Evolutionary conservation across 2,888 invertebrate species (phyloP), one percentile per base, ranked within the genome.

Genomic region (Acleris emargana): DNA sequence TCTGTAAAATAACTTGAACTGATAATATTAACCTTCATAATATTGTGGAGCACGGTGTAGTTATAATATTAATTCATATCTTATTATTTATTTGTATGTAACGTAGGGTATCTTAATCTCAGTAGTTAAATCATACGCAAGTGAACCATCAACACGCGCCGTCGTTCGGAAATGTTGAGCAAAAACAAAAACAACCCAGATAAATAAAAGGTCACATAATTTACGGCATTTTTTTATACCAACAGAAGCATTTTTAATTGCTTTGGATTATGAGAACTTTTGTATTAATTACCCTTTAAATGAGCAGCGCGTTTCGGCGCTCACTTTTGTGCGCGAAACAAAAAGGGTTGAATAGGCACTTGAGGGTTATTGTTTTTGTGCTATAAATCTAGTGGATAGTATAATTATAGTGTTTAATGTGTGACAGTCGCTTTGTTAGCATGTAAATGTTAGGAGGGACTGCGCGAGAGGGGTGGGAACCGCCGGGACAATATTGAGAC

Each of bases 351-450:
- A 82, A 78, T 81, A 78, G 63, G 79, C 76, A 75, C 81, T 86
- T 75, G 74, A 81, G 76, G 69, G 69, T 75, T 76, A 83, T 92
- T 91, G 92, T 92, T 89, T 91, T 87, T 87, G 72, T 74, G 78
- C 87, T 79, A 91, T 92, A 92, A 92, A 92, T 92, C 88, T 91
- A 86, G 84, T 86, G 81, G 80, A 82, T 82, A 83, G 84, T 76
- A 80, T 91, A 90, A 91, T 91, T 91, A 91, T 84, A 82, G 79
- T 81, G 85, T 90, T 90, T 89, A 87, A 87, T 87, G 82, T 86
- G 84, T 87, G 91, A 91, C 91, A 91, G 87, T 86, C 79, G 87
- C 84, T 87, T 89, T 91, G 87, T 89, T 66, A 80, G 82, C 83
- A 89, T 90, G 89, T 85, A 90, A 91, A 91, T 91, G 86, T 82